Base-by-base conservation (phyloP, 1,140 invertebrate species). In the Macrosteles quadrilineatus region DNA sequence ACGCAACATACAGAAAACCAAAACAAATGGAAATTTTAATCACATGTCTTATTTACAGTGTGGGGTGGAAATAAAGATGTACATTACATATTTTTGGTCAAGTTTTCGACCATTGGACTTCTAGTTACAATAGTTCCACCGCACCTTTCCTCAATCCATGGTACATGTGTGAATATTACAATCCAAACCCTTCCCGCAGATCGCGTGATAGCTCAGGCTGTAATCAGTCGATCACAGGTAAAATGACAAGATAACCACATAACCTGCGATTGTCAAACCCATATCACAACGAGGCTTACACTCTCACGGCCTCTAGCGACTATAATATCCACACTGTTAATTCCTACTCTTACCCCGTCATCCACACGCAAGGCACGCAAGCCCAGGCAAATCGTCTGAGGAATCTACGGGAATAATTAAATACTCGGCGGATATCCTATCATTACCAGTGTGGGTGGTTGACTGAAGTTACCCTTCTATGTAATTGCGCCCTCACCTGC, bases 231-330 rank as follows among this genome's bases (percentile, higher is more conserved):
- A n/a, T 19, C 47, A 17, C n/a, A 4, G 47, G 47, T 50, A 50
- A 50, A 50, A 50, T 50, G 47, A 50, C 47, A 50, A 50, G 47
- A 50, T 50, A 50, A 50, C 47, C 47, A 50, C 47, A 50, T 9
- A 4, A 50, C 14, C 3, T 3, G 3, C 21, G 14, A 50, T 50
- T 50, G 47, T 50, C 47, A 50, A 50, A 50, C 47, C 47, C 47
- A 19, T 3, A 3, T 50, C 47, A 50, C 14, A 50, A n/a, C 47
- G 4, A n/a, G 4, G 14, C 47, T 50, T 21, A 50, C 47, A 4
- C 2, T 21, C 21, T 36, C 32, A 36, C 32, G 32, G 32, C 47
- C 47, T n/a, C 14, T 21, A 21, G 47, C 14, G 14, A 19, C 3
- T 50, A 50, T 50, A 17, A 50, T 50, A 50, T 50, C 47, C 47